These are phyloP conservation scores for Pterobdella sp. DNA, from an alignment of 2,888 invertebrate species.

Conservation along the genomic window DNA sequence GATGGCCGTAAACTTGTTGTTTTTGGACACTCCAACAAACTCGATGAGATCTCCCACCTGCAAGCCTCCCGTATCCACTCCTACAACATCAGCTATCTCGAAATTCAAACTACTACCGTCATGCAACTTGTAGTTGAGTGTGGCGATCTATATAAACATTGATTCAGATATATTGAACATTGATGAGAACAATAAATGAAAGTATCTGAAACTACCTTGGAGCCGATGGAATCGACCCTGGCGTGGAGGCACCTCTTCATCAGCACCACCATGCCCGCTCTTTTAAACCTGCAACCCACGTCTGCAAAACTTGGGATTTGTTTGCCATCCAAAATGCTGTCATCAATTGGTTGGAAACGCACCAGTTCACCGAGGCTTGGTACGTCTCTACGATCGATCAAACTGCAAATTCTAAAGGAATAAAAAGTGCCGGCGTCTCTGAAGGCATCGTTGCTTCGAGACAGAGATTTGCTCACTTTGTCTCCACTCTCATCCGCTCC, in stretches of 20 bases:
- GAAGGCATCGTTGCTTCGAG: not conserved
- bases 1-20: constrained; percentile 26
- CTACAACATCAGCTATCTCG: constrained; percentile 2
- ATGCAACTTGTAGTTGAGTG: constrained; percentile 21
- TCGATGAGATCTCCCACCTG: constrained; percentile 27
- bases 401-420: constrained; percentile 19
- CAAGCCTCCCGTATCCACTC: not conserved
- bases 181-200: too few species aligned
- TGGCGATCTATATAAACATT: constrained; percentile 5
- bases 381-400: constrained; percentile 23
- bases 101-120: constrained; percentile 19
- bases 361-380: constrained; percentile 23
- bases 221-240: constrained; percentile 22
- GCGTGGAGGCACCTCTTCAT: constrained; percentile 26
- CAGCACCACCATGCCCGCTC: constrained; percentile 27
- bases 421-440: not conserved
- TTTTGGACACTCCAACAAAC: constrained; percentile 26
- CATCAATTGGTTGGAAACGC: constrained; percentile 23
- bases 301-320: not conserved
- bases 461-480: constrained; percentile 11
- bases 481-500: constrained; percentile 1
- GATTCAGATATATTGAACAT: not conserved
- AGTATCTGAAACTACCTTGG: constrained; percentile 9
- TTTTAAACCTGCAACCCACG: constrained; percentile 7
- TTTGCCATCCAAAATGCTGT: constrained; percentile 2